Evolutionary conservation across 2,113 vertebrate genomes (phyloP), one percentile per base, ranked within the genome.

Genomic region (Melanostigma gelatinosum): DNA sequence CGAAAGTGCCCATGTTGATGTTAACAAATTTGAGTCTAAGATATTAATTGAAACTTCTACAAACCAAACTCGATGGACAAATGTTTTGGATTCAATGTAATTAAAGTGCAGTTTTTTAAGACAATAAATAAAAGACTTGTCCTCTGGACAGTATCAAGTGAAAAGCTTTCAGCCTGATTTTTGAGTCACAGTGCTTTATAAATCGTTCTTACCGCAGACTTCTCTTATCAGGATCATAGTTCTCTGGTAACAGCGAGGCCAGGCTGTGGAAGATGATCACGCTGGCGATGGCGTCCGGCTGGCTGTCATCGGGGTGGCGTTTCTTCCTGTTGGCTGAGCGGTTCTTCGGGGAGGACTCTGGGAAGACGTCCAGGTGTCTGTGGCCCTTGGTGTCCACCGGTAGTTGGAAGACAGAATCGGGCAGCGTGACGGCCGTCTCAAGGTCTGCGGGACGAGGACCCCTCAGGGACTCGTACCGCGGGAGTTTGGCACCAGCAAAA

Each of bases 231-330:
- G 95, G 95, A 86, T 99, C 98, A 0, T 97, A 99, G 91, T 93
- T 96, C 88, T 97, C 94, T 0, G 98, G 98, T 63, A 99, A 85
- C 63, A 99, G 94, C 11, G 94, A 72, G 0, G 96, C 96, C 87
- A 99, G 94, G n/a, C 96, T 97, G 89, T 96, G 96, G 87, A 98
- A 99, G 91, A 99, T 97, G 89, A 98, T 97, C 85, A 99, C 94
- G 0, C 97, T 98, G 84, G 96, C 96, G 9, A 99, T 94, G 0
- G 97, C 97, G 68, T 98, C 96, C 36, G 95, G 93, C 84, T 96
- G 94, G 9, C 82, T 86, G 76, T 93, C 88, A 0, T 95, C 93
- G 0, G 96, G 96, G 82, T 97, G 97, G 0, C 96, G 93, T 66
- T 92, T 95, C 85, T 91, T 96, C 54, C 96, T 91, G 82, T 85